phyloP scores from a whole-genome alignment of 2,113 vertebrate genomes.

The Mastomys coucha region DNA sequence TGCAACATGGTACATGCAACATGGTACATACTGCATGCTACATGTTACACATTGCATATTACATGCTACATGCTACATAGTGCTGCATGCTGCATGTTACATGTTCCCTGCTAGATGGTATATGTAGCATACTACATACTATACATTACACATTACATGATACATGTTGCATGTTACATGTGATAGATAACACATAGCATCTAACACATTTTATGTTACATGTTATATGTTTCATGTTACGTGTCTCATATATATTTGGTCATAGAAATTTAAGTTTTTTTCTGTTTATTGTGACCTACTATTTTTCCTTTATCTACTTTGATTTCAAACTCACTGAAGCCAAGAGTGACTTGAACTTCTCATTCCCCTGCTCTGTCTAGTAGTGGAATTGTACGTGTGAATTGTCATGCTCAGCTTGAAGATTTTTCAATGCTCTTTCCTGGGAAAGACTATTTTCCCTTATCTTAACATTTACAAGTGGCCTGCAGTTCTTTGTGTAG shows the following conservation, averaged over 20 bases:
- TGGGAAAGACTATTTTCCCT: neutral
- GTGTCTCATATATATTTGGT: neutral
- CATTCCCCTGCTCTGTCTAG: neutral
- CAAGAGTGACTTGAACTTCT: neutral
- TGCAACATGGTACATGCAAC: no score
- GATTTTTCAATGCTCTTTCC: neutral
- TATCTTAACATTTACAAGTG: neutral
- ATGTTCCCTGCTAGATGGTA: no score
- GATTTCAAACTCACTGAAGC: neutral
- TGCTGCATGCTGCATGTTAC: no score
- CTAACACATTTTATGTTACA: no score
- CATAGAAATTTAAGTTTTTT: neutral
- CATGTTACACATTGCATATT: no score
- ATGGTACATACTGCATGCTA: no score
- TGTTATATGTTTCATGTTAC: no score
- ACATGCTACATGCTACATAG: no score
- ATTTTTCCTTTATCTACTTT: neutral
- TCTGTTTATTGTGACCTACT: neutral
- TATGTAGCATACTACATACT: no score
- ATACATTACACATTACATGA: no score
- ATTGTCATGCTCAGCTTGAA: neutral
- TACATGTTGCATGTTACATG: no score
- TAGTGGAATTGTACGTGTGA: neutral
- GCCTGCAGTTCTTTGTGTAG: neutral
- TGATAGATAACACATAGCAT: no score